phyloP scores from a whole-genome alignment of 2,113 vertebrate genomes.

The Corythaixoides concolor region DNA sequence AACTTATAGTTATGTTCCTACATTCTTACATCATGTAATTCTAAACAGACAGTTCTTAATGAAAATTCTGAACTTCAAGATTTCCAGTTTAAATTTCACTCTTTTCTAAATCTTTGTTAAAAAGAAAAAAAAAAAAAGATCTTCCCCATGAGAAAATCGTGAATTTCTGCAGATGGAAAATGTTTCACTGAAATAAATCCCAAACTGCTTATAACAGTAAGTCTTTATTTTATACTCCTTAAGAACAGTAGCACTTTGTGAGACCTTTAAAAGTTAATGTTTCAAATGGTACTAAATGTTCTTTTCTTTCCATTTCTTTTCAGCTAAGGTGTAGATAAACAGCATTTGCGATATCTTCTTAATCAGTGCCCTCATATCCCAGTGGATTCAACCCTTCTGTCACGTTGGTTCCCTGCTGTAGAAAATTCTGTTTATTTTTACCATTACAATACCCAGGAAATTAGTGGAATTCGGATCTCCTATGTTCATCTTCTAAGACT shows the following conservation, averaged over 20 bases:
- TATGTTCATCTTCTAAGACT: background rate
- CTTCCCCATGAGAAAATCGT: background rate
- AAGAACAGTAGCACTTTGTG: background rate
- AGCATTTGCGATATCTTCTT: background rate
- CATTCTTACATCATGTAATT: background rate
- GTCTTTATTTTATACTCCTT: background rate
- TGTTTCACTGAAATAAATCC: background rate
- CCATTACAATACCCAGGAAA: slow-evolving; percentile 25
- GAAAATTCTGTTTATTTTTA: background rate
- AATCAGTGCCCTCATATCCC: background rate
- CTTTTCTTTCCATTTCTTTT: background rate
- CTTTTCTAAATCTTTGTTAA: background rate
- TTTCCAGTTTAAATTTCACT: background rate
- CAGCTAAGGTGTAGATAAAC: background rate
- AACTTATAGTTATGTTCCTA: background rate
- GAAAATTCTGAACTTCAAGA: background rate
- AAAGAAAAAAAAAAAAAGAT: background rate
- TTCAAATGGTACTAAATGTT: background rate
- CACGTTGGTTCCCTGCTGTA: background rate
- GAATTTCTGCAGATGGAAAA: background rate
- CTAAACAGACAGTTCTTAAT: background rate
- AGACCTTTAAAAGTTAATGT: background rate
- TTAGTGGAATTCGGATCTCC: slow-evolving; percentile 1
- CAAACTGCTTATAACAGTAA: background rate
- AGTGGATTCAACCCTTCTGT: background rate